A percentile compares a stretch with the other conserved stretches of the same genome.
phyloP scores from a whole-genome alignment of 2,797 vertebrate genomes.

The Alauda arvensis region DNA sequence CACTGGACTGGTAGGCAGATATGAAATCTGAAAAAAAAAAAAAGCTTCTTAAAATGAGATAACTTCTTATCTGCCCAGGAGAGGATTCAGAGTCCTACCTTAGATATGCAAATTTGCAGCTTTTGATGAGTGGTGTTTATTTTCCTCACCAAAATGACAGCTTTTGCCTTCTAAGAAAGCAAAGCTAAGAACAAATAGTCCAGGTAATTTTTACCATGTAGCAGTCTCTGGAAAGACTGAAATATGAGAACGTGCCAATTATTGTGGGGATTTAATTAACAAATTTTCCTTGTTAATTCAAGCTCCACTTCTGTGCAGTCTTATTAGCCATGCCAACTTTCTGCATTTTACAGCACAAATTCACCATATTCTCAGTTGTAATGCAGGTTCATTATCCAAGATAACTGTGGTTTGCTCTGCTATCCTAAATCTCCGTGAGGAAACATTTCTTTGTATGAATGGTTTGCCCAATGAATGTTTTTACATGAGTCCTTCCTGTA shows the following conservation, averaged over 20 bases:
- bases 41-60: not conserved
- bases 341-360: not conserved
- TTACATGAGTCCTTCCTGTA: not conserved
- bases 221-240: not conserved
- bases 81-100: not conserved
- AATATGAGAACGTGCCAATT: not conserved
- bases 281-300: not conserved
- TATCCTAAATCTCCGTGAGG: not conserved
- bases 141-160: not conserved
- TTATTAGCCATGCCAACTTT: not conserved
- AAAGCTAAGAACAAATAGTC: not conserved
- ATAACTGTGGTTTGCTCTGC: not conserved
- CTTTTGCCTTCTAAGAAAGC: not conserved
- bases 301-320: not conserved
- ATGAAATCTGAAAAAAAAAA: not conserved
- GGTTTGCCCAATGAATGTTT: not conserved
- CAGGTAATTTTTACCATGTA: not conserved
- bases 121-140: not conserved
- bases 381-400: not conserved
- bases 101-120: not conserved
- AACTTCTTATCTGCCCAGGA: not conserved
- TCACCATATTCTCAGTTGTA: not conserved
- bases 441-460: not conserved
- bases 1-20: not conserved
- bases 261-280: not conserved